A percentile compares a stretch with the other conserved stretches of the same genome.
Conservation (phyloP, 2,888 invertebrate genomes). For the Cyclophora punctaria region DNA sequence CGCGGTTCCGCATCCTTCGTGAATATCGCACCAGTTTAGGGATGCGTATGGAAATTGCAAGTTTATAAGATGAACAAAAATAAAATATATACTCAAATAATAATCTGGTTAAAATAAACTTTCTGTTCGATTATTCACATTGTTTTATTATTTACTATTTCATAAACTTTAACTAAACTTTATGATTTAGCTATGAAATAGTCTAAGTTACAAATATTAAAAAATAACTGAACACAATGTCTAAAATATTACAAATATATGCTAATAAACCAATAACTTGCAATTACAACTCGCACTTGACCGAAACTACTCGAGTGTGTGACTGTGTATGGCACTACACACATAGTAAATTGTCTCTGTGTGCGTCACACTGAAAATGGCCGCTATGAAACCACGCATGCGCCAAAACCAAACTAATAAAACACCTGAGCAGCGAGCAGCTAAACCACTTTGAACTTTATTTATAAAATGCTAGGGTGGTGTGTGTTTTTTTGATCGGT, state of each 20-base stretch:
- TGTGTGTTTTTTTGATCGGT: neutral
- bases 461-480: neutral
- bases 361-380: slow-evolving; percentile 63
- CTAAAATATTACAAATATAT: no score
- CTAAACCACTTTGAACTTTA: slow-evolving; percentile 18
- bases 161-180: no score
- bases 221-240: no score
- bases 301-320: slow-evolving; percentile 3
- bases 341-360: slow-evolving; percentile 20
- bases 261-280: neutral
- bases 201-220: no score
- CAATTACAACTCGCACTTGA: slow-evolving; percentile 5
- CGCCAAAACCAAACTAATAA: slow-evolving; percentile 21
- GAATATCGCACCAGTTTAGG: slow-evolving; percentile 38
- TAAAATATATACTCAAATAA: no score
- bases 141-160: no score
- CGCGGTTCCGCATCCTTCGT: slow-evolving; percentile 27
- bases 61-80: no score
- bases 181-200: no score
- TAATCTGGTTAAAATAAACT: no score
- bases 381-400: slow-evolving; percentile 54
- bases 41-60: slow-evolving; percentile 10
- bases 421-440: neutral
- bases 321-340: slow-evolving; percentile 9
- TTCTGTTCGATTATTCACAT: no score